Percentiles rank a stretch among this genome's conserved stretches.
Evolutionary conservation across 2,797 vertebrate species (phyloP).

Genomic region (Lepilemur septentrionalis): DNA sequence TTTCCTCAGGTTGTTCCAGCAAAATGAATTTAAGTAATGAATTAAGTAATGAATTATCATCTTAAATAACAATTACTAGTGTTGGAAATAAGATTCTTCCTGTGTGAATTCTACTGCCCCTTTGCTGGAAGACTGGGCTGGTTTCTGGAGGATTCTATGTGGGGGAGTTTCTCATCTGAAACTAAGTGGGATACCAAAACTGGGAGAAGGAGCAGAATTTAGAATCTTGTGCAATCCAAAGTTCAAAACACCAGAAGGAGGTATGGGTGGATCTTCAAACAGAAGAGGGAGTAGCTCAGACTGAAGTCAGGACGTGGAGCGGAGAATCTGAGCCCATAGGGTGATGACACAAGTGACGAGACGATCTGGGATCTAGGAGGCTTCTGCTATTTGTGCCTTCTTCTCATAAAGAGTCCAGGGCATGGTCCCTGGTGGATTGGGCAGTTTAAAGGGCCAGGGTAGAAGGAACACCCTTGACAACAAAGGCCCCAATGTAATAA

Average conservation of each 20-base stretch:
- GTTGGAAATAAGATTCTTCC: background rate
- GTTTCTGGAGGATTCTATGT: background rate
- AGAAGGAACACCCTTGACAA: background rate
- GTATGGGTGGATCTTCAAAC: background rate
- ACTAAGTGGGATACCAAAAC: background rate
- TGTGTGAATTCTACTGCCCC: background rate
- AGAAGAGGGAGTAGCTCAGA: background rate
- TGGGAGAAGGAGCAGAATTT: background rate
- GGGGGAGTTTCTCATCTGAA: background rate
- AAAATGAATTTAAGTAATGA: background rate
- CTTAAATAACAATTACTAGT: background rate
- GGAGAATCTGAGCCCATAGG: background rate
- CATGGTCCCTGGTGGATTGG: background rate
- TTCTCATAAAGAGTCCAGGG: background rate
- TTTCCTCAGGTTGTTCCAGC: background rate
- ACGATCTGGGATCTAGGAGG: background rate
- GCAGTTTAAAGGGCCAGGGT: background rate
- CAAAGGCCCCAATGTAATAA: background rate
- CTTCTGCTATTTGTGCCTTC: background rate
- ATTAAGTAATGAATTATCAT: background rate
- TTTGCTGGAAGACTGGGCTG: background rate
- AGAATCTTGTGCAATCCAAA: background rate
- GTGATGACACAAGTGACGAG: background rate
- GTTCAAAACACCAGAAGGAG: background rate
- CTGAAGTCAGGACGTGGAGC: background rate